Evolutionary conservation across 2,113 vertebrate genomes (phyloP).

Genomic region (Otus sunia): DNA sequence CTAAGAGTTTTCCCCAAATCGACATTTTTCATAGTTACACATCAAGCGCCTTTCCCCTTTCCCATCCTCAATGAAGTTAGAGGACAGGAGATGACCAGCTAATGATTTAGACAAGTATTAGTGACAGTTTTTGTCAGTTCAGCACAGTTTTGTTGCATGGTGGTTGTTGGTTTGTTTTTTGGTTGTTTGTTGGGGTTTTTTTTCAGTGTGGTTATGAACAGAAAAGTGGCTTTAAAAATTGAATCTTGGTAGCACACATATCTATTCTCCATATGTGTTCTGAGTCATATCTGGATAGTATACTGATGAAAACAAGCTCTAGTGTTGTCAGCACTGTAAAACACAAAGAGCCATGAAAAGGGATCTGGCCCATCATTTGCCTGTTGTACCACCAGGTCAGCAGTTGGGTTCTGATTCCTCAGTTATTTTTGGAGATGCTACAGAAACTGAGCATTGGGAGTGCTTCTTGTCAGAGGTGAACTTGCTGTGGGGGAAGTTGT

Average conservation of each 20-base stretch:
- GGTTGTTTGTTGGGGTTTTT: neutral
- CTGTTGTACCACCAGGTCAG: neutral
- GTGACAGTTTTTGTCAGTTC: slow-evolving; percentile 35
- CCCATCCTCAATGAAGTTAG: neutral
- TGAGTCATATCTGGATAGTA: slow-evolving; percentile 64
- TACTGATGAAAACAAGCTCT: slow-evolving; percentile 40
- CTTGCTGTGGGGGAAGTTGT: neutral
- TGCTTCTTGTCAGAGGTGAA: neutral
- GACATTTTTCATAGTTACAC: neutral
- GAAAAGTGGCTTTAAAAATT: slow-evolving; percentile 53
- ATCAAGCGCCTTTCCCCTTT: neutral
- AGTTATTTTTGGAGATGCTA: slow-evolving; percentile 11
- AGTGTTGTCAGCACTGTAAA: neutral
- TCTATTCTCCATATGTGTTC: slow-evolving; percentile 42
- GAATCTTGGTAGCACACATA: neutral
- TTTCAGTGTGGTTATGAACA: slow-evolving; percentile 2
- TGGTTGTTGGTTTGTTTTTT: neutral
- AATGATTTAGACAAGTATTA: neutral
- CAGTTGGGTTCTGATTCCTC: slow-evolving; percentile 22
- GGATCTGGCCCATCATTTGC: slow-evolving; percentile 5
- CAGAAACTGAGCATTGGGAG: neutral
- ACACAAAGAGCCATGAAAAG: neutral
- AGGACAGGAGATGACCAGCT: neutral
- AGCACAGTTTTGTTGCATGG: slow-evolving; percentile 3
- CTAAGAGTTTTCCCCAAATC: neutral